Evolutionary conservation across 2,888 invertebrate genomes (phyloP).

Genomic region (Sepiola atlantica): DNA sequence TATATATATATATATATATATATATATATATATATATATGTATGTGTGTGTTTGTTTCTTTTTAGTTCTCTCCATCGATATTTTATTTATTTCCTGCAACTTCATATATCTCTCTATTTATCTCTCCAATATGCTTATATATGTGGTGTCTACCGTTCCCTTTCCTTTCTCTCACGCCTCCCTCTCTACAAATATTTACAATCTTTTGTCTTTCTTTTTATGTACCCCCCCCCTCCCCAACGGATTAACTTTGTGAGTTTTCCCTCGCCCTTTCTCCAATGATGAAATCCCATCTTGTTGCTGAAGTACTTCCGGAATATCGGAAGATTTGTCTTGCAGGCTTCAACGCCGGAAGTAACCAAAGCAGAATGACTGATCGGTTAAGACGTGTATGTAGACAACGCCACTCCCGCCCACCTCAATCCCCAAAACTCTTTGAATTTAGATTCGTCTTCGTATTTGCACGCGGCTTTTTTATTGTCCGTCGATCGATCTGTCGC

Average conservation of each 20-base stretch:
- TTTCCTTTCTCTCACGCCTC: background rate
- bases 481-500: too few relatives aligned
- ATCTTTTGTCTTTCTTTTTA: background rate
- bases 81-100: background rate
- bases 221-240: background rate
- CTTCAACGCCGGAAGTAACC: background rate
- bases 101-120: background rate
- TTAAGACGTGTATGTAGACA: too few relatives aligned
- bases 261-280: too few relatives aligned
- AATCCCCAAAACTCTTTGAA: too few relatives aligned
- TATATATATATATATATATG: too few relatives aligned
- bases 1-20: too few relatives aligned
- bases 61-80: background rate
- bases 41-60: background rate
- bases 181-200: background rate
- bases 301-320: background rate
- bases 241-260: too few relatives aligned
- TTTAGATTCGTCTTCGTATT: too few relatives aligned
- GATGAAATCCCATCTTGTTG: background rate
- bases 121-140: background rate
- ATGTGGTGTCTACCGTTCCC: too few relatives aligned
- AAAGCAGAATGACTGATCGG: too few relatives aligned
- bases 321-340: background rate
- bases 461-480: too few relatives aligned
- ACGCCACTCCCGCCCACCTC: too few relatives aligned